Evolutionary conservation across 35 echinoderm and acorn worm genomes (phyloP).

Genomic region (Heliocidaris erythrogramma): DNA sequence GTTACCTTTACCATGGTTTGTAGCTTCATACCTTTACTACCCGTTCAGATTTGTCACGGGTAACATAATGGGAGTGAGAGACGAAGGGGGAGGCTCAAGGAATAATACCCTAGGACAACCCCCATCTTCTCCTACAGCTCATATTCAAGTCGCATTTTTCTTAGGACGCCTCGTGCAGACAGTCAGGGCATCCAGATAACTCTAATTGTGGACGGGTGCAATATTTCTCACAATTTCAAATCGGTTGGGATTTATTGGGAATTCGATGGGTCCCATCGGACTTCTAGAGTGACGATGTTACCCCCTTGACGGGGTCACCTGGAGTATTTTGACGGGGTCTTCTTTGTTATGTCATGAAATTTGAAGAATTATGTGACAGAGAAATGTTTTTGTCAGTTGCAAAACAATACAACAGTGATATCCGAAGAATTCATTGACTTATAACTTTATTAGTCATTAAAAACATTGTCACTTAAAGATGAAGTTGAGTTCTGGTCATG

Average conservation of each 20-base stretch:
- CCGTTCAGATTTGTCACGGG: neutral
- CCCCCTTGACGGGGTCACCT: constrained; percentile 30
- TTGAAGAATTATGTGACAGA: neutral
- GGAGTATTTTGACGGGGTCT: neutral
- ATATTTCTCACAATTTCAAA: constrained; percentile 42
- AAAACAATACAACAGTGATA: neutral
- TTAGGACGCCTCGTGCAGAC: neutral
- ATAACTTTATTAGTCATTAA: neutral
- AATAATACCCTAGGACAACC: neutral
- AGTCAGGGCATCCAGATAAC: neutral
- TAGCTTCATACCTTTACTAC: too few species aligned
- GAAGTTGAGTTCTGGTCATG: too few species aligned
- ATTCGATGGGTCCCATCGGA: constrained; percentile 32
- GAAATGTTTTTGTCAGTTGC: neutral
- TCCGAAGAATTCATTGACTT: neutral
- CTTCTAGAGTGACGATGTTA: neutral
- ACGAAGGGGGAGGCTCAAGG: neutral
- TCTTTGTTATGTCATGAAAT: neutral
- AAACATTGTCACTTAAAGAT: neutral
- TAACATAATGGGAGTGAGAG: neutral
- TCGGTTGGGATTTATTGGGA: constrained; percentile 29
- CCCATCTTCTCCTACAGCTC: neutral
- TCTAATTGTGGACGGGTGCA: constrained; percentile 45
- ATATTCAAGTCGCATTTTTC: neutral
- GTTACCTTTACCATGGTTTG: too few species aligned